Percentiles rank a stretch among this genome's conserved stretches.
These are phyloP conservation scores for Lacanobia wlatinum DNA, from an alignment of 2,888 invertebrate species.

Conservation along the genomic window DNA sequence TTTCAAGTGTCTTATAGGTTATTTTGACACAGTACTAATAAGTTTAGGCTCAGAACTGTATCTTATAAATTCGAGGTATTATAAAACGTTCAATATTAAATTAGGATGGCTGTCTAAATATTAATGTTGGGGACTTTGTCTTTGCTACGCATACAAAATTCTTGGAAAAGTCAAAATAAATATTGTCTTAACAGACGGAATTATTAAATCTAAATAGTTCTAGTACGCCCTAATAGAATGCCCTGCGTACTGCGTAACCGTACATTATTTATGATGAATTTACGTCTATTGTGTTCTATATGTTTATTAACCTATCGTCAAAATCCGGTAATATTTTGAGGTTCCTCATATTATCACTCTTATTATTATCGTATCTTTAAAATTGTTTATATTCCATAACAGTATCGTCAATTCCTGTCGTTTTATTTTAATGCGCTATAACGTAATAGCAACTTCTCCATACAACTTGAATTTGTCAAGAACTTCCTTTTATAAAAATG, in stretches of 20 bases:
- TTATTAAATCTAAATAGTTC: not conserved
- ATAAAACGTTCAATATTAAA: conserved; percentile 33
- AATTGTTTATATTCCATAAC: not conserved
- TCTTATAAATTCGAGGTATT: conserved; percentile 15
- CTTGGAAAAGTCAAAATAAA: not conserved
- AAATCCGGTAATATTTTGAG: too few relatives aligned
- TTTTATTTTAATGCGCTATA: too few relatives aligned
- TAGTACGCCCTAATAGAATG: too few relatives aligned
- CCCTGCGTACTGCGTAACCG: too few relatives aligned
- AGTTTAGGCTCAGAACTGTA: conserved; percentile 19
- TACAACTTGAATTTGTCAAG: too few relatives aligned
- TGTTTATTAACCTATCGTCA: too few relatives aligned
- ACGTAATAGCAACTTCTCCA: too few relatives aligned
- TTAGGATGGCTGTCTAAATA: conserved; percentile 15
- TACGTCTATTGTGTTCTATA: too few relatives aligned
- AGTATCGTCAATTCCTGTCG: not conserved
- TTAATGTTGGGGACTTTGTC: not conserved
- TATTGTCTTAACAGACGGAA: not conserved
- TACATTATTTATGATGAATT: too few relatives aligned
- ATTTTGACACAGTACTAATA: conserved; percentile 39
- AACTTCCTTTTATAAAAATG: too few relatives aligned
- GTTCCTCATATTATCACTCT: too few relatives aligned
- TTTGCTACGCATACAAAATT: conserved; percentile 5
- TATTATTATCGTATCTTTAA: not conserved
- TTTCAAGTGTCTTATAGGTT: conserved; percentile 31